Percentiles rank a stretch among this genome's conserved stretches.
Evolutionary conservation across 2,888 invertebrate species (phyloP).

Genomic region (Matsumyia berberina): DNA sequence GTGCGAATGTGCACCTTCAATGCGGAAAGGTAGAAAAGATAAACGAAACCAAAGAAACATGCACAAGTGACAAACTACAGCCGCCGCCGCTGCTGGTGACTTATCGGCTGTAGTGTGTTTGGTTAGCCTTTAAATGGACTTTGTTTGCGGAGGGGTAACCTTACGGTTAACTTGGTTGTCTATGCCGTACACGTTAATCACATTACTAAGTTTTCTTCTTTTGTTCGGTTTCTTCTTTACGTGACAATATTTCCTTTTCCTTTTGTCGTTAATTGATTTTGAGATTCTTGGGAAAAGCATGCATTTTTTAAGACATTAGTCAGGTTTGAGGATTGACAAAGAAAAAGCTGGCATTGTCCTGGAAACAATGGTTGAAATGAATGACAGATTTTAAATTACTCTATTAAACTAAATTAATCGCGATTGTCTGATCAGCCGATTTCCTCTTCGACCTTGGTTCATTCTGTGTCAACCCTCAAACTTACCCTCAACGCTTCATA

Average conservation of each 20-base stretch:
- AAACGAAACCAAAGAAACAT: conserved; percentile 26
- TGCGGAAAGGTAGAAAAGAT: conserved; percentile 23
- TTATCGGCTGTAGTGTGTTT: conserved; percentile 58
- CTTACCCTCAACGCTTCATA: too few species aligned
- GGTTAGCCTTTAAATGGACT: conserved; percentile 60
- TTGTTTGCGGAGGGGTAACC: conserved; percentile 18
- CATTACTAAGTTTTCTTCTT: conserved; percentile 51
- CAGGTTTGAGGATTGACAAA: neutral
- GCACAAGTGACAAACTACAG: conserved; percentile 30
- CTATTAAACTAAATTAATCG: too few species aligned
- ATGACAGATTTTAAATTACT: too few species aligned
- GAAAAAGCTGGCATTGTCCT: neutral
- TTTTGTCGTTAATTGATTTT: conserved; percentile 39
- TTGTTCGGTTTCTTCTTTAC: conserved; percentile 52
- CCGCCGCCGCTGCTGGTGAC: conserved; percentile 40
- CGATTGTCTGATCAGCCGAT: too few species aligned
- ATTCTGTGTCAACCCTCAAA: too few species aligned
- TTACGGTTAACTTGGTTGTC: conserved; percentile 33
- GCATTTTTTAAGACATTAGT: conserved; percentile 5
- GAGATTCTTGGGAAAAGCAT: conserved; percentile 16
- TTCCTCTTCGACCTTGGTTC: too few species aligned
- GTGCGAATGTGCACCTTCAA: conserved; percentile 12
- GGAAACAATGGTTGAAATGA: too few species aligned
- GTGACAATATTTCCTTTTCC: conserved; percentile 54
- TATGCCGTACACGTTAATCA: conserved; percentile 57